phyloP scores from a whole-genome alignment of 2,797 vertebrate species.

The Sebastes miniatus region DNA sequence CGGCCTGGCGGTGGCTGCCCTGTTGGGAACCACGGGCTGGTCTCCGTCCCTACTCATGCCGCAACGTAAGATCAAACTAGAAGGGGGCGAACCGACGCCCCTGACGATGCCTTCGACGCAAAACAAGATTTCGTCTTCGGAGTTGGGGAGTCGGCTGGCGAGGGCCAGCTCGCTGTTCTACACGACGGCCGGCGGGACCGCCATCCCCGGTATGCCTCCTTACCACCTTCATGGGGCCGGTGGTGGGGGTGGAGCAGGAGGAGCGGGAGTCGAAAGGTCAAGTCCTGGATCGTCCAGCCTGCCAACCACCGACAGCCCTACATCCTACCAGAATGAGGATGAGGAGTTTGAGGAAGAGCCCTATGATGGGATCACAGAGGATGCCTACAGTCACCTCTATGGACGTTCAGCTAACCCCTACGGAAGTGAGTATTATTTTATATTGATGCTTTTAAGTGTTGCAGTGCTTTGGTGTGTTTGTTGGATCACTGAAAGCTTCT shows the following conservation, averaged over 20 bases:
- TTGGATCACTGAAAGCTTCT: background rate
- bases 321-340: slow-evolving; percentile 97
- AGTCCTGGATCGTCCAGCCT: slow-evolving; percentile 95
- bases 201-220: slow-evolving; percentile 85
- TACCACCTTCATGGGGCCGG: slow-evolving; percentile 80
- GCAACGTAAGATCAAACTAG: slow-evolving; percentile 90
- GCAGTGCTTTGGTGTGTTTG: background rate
- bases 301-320: slow-evolving; percentile 97
- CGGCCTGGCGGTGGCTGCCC: slow-evolving; percentile 66
- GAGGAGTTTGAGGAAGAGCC: slow-evolving; percentile 97
- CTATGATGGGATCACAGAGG: slow-evolving; percentile 93
- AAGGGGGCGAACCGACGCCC: slow-evolving; percentile 85
- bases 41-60: slow-evolving; percentile 86
- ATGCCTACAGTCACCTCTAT: slow-evolving; percentile 92
- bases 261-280: slow-evolving; percentile 83
- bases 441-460: background rate
- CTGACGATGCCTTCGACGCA: slow-evolving; percentile 62
- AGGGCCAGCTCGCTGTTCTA: slow-evolving; percentile 77
- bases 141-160: slow-evolving; percentile 66
- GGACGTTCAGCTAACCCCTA: slow-evolving; percentile 89
- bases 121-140: slow-evolving; percentile 76
- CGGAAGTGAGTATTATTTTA: slow-evolving; percentile 83
- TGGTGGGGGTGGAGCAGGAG: slow-evolving; percentile 57
- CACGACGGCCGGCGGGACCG: slow-evolving; percentile 76
- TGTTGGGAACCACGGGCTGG: slow-evolving; percentile 82